Conservation (phyloP, 2,113 vertebrate genomes). For the Clarias batrachus region DNA sequence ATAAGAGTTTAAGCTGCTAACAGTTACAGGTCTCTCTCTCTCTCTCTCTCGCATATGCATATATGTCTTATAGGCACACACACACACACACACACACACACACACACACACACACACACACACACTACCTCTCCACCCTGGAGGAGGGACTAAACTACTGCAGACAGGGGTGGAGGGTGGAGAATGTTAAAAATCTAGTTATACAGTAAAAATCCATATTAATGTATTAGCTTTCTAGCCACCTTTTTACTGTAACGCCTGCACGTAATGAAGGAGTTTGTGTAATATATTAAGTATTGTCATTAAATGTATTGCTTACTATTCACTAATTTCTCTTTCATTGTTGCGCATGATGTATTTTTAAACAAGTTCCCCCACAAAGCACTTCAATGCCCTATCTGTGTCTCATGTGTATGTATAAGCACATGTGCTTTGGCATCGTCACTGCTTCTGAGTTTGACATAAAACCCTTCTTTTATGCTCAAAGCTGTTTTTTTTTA, state of each 20-base stretch:
- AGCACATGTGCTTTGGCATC: neutral
- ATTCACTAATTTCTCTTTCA: neutral
- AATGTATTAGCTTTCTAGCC: neutral
- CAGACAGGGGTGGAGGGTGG: neutral
- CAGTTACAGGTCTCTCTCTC: neutral
- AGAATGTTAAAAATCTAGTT: neutral
- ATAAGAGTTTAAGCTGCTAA: neutral
- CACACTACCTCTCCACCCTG: neutral
- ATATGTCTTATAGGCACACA: too few species aligned
- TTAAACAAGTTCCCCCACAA: neutral
- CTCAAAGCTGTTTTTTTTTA: neutral
- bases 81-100: slow-evolving; percentile 56
- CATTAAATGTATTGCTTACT: neutral
- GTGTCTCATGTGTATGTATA: neutral
- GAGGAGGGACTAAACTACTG: slow-evolving; percentile 10
- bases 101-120: slow-evolving; percentile 38
- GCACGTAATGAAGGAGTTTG: too few species aligned
- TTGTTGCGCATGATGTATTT: neutral
- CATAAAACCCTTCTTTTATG: neutral
- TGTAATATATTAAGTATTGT: too few species aligned
- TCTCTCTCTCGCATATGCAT: neutral
- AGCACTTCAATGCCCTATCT: neutral
- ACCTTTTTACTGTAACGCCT: neutral
- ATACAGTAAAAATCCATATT: neutral
- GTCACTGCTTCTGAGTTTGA: neutral